Evolutionary conservation across 2,113 vertebrate species (phyloP).

Genomic region (Ondatra zibethicus): DNA sequence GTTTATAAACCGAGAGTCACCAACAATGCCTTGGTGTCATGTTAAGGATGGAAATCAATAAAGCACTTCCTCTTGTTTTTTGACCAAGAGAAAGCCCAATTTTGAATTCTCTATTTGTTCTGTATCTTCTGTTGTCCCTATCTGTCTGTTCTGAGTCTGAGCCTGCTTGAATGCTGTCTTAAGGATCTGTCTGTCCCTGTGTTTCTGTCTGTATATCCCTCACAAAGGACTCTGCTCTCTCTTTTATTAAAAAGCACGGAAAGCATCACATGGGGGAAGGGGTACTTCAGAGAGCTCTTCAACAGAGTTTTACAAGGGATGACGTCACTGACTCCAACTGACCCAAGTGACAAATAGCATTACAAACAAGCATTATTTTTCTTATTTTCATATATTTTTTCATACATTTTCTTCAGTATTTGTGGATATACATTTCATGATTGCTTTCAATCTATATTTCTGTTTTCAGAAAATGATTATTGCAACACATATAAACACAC

Average conservation of each 20-base stretch:
- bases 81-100: not conserved
- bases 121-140: not conserved
- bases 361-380: not conserved
- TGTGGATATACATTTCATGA: not conserved
- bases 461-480: not conserved
- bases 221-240: not conserved
- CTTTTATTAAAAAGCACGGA: not conserved
- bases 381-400: not conserved
- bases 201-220: not conserved
- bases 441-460: not conserved
- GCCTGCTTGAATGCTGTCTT: not conserved
- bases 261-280: not conserved
- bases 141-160: not conserved
- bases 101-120: not conserved
- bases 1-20: not conserved
- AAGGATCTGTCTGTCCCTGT: not conserved
- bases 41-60: not conserved
- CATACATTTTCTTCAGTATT: not conserved
- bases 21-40: not conserved
- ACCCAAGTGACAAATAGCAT: not conserved
- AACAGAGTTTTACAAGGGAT: not conserved
- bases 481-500: not conserved
- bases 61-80: not conserved
- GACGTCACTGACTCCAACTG: not conserved
- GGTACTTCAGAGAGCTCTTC: not conserved